Conservation (phyloP, 2,113 vertebrate genomes). For the Alethe castanea region DNA sequence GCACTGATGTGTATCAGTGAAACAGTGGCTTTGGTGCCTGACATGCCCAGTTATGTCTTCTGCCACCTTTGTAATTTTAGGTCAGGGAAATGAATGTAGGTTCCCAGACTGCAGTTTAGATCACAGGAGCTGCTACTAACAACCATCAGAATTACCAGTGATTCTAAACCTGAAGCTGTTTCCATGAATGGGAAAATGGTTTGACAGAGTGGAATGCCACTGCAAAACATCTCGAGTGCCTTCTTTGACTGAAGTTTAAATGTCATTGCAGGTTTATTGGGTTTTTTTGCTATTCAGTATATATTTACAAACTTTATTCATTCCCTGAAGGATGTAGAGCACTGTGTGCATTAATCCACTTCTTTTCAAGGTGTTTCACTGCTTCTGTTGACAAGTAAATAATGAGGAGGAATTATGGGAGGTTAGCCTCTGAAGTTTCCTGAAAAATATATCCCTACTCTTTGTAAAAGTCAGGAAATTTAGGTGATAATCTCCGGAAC, state of each 20-base stretch:
- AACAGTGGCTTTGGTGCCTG: neutral
- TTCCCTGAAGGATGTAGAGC: neutral
- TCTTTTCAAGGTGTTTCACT: conserved; percentile 26
- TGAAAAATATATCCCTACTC: neutral
- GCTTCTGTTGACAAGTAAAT: conserved; percentile 18
- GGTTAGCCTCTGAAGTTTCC: neutral
- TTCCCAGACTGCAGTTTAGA: neutral
- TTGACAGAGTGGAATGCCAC: neutral
- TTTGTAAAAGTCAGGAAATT: neutral
- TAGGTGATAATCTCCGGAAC: neutral
- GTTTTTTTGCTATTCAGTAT: neutral
- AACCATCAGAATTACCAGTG: neutral
- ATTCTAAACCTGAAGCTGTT: neutral
- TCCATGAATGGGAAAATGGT: neutral
- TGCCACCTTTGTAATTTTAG: neutral
- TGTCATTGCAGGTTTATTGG: neutral
- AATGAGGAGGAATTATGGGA: conserved; percentile 7
- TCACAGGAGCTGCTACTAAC: neutral
- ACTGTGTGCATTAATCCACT: neutral
- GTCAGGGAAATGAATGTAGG: neutral
- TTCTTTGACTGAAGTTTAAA: neutral
- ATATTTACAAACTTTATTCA: conserved; percentile 41
- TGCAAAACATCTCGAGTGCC: neutral
- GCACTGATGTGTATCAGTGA: neutral
- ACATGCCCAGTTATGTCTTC: neutral